phyloP scores from a whole-genome alignment of 2,888 invertebrate species.

The Hartigia nigra region DNA sequence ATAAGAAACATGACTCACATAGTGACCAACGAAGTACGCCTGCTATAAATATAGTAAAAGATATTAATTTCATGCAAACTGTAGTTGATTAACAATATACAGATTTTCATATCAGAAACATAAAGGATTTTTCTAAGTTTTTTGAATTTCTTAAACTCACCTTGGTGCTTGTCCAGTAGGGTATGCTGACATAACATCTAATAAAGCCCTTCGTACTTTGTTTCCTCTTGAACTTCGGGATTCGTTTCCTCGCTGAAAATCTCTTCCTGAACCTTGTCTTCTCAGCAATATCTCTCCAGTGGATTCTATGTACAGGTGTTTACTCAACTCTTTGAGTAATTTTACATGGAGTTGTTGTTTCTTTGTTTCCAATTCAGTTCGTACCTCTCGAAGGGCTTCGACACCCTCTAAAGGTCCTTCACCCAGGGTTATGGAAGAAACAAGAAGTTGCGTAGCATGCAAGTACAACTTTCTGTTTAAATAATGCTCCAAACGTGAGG shows the following conservation, averaged over 20 bases:
- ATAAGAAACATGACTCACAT: background rate
- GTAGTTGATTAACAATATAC: background rate
- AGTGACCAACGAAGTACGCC: conserved; percentile 1
- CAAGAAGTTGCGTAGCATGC: conserved; percentile 85
- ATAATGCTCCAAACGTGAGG: conserved; percentile 74
- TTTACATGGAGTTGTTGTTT: conserved; percentile 77
- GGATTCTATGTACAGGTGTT: conserved; percentile 77
- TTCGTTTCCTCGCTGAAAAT: conserved; percentile 72
- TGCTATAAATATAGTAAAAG: conserved; percentile 1
- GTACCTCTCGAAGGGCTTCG: conserved; percentile 84
- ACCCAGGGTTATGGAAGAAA: conserved; percentile 75
- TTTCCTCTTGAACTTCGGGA: conserved; percentile 70
- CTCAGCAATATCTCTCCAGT: conserved; percentile 70
- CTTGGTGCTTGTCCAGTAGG: conserved; percentile 41
- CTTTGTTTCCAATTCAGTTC: conserved; percentile 77
- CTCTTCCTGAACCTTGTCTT: conserved; percentile 73
- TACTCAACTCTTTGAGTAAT: conserved; percentile 77
- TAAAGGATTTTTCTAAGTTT: background rate
- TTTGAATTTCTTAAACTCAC: conserved; percentile 20
- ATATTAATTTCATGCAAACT: background rate
- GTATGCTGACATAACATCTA: conserved; percentile 65
- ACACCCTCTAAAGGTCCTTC: conserved; percentile 83
- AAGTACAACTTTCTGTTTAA: conserved; percentile 82
- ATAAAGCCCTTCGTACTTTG: conserved; percentile 69
- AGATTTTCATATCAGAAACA: background rate